Evolutionary conservation across 1,140 invertebrate species (phyloP), one percentile per base, ranked within the genome.

Genomic region (Luehdorfia chinensis): DNA sequence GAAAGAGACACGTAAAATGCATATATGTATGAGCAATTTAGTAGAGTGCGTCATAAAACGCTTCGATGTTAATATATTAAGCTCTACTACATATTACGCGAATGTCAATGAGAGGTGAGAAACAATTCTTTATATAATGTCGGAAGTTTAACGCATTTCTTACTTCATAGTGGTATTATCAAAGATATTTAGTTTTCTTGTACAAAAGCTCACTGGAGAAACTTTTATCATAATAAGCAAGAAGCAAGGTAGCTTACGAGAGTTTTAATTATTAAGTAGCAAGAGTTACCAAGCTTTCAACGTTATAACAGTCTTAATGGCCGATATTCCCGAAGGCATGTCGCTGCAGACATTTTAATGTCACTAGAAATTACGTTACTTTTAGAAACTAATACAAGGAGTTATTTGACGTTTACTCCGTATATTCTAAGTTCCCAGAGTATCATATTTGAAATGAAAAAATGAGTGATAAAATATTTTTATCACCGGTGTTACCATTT

Each of bases 31-130:
- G 32, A 33, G 59, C 62, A 75, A 75, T 73, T 71, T 65, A 7
- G 16, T 19, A 43, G 58, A 73, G 66, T 71, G 67, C 48, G 33
- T 61, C 62, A 47, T 74, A 68, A 70, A 70, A 71, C 15, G 37
- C 51, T 58, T 28, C 47, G 19, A 34, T 13, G 51, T 43, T 50
- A 58, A 50, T 56, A 60, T 60, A 49, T 48, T 11, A 6, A 37
- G 34, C 18, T 4, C 7, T 18, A n/a, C n/a, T n/a, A n/a, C 14
- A 12, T 32, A 32, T 33, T 33, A 33, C 15, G 15, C 15, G 15
- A 33, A 33, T 33, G 32, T 33, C 7, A 33, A 16, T 14, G 7
- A 15, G 15, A 32, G 31, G 31, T 15, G 31, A 32, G 31, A 15
- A 16, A 31, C 6, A 32, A n/a, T n/a, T n/a, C n/a, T n/a, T n/a